Evolutionary conservation across 1,140 invertebrate species (phyloP), one percentile per base, ranked within the genome.

Genomic region (Mycetomoellerius zeteki): DNA sequence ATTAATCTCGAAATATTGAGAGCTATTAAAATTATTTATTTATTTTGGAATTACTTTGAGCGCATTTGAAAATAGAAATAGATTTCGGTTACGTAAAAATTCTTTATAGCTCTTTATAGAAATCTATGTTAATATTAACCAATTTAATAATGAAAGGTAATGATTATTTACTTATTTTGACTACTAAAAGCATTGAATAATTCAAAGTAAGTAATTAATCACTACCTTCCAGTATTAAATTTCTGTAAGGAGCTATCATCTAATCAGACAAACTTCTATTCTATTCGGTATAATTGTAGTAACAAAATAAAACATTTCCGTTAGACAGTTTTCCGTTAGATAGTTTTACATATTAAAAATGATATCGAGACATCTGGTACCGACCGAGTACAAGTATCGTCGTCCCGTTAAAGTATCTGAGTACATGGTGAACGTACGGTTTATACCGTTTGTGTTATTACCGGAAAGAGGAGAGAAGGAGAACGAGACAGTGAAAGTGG

Each of bases 401-500:
- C 19, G 78, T 21, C 8, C 6, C 21, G 47, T 65, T 65, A 12
- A 67, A 78, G 43, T 30, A 24, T 24, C 33, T 21, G 27, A 65
- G 33, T 64, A 54, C 33, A 19, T 43, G 33, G 33, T 27, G 76
- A 65, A 58, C 64, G 60, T 43, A 67, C 33, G 77, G 77, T 81
- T 67, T 71, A 81, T 24, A 67, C 43, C 33, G 21, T 84, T 75
- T 69, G 65, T 58, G 54, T 62, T 81, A 67, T 65, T 62, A 27
- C 27, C n/a, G 85, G 54, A 52, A 10, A 30, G 30, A 62, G n/a
- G 62, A 47, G 62, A 30, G 60, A 71, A 80, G 69, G 82, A 76
- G 64, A 86, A 90, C 80, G 81, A 78, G 73, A 80, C 84, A 91
- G 94, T 94, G 94, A 94, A 95, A 95, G 94, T 94, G 92, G 94